phyloP scores from a whole-genome alignment of 2,888 invertebrate genomes.

The Hydropsyche betteni region DNA sequence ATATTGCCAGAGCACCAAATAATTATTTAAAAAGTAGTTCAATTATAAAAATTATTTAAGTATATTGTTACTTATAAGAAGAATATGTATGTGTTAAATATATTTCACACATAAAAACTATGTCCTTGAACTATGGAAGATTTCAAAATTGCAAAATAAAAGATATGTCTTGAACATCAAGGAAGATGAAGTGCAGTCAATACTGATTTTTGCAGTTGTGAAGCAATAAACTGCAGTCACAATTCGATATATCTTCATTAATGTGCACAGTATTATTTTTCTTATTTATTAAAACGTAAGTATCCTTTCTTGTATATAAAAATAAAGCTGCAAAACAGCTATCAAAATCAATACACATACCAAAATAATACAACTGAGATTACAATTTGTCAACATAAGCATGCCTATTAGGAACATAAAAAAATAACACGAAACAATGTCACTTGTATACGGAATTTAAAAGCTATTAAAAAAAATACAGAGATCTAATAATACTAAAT shows the following conservation, averaged over 20 bases:
- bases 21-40: neutral
- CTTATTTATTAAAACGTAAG: neutral
- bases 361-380: neutral
- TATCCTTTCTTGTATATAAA: neutral
- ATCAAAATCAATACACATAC: neutral
- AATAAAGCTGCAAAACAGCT: neutral
- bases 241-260: no score
- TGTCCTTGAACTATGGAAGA: no score
- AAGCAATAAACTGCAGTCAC: no score
- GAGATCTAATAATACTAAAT: slow-evolving; percentile 20
- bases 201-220: no score
- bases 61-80: no score
- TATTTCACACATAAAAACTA: no score
- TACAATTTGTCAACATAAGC: neutral
- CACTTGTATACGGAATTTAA: neutral
- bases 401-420: slow-evolving; percentile 11
- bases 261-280: neutral
- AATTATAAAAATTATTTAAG: no score
- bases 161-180: no score
- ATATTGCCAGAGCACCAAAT: slow-evolving; percentile 15
- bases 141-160: no score
- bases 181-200: no score
- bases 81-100: no score
- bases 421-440: neutral
- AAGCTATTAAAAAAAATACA: neutral